Evolutionary conservation across 1,140 invertebrate species (phyloP).

Genomic region (Heliconius himera): DNA sequence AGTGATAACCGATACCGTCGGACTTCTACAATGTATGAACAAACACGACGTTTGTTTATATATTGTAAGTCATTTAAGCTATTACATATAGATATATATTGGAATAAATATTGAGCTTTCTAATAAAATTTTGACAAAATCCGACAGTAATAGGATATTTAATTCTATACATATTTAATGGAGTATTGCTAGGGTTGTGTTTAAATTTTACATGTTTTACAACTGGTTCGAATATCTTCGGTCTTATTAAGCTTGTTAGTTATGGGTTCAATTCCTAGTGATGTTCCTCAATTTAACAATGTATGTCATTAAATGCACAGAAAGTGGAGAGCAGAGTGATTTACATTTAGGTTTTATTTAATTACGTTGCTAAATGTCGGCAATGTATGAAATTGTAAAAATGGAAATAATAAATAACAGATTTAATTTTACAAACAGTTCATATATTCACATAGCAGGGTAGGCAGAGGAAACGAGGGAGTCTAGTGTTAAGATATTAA

Average conservation of each 20-base stretch:
- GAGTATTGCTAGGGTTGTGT: background rate
- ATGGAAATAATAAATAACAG: too few species aligned
- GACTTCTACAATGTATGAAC: background rate
- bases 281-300: too few species aligned
- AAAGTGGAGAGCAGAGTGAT: too few species aligned
- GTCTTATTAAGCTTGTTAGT: too few species aligned
- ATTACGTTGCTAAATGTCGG: too few species aligned
- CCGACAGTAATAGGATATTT: background rate
- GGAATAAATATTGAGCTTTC: background rate
- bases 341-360: too few species aligned
- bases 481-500: too few species aligned
- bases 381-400: too few species aligned
- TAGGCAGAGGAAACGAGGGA: background rate
- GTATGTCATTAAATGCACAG: too few species aligned
- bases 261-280: too few species aligned
- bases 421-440: background rate
- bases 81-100: background rate
- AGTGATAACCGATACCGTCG: conserved; percentile 6
- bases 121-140: background rate
- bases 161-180: conserved; percentile 10
- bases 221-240: too few species aligned
- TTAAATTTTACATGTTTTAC: background rate
- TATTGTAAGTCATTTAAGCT: background rate
- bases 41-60: background rate
- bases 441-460: background rate